Base-by-base conservation (phyloP, 2,113 vertebrate genomes). In the Eurystomus gularis region DNA sequence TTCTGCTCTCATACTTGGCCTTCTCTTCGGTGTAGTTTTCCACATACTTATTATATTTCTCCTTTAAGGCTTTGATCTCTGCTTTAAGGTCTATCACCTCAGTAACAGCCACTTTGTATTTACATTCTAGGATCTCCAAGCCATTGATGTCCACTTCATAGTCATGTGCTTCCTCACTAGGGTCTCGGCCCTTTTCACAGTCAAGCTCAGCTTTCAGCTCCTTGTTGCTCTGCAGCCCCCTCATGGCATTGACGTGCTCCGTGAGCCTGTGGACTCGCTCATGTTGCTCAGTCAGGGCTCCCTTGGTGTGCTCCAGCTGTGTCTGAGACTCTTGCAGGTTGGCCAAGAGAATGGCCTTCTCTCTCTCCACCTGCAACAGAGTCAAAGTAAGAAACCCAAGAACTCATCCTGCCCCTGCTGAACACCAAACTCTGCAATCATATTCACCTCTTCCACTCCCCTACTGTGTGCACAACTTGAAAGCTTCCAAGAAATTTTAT, bases 61-160 rank as follows among this genome's bases (percentile, higher is more conserved):
- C 99, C 97, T 99, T 99, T 95, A 99, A 98, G 93, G 97, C 98
- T 97, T 99, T 99, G 77, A 99, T 99, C 98, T 99, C 99, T 9
- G 99, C 99, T 97, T 99, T 99, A 91, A 99, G 98, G 95, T 99
- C 99, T 28, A 99, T 99, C 82, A 99, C 99, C 95, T 99, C 99
- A 0, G 99, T 99, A 73, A 99, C 99, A 1, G 99, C 99, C 82
- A 99, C 99, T 97, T 99, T 98, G 96, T 99, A 99, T 97, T 99
- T 99, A 97, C 99, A 99, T 93, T 99, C 99, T 33, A 99, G 98
- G 81, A 99, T 98, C 98, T 99, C 99, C 18, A 99, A 97, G 68
- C 99, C 99, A 15, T 99, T 98, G 93, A 98, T 98, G 57, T 99
- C 99, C 6, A 98, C 98, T 83, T 99, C 98, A 0, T 99, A 98